Percentiles rank a stretch among this genome's conserved stretches.
Conservation (phyloP, 2,113 vertebrate species). For the Heliornis fulica region DNA sequence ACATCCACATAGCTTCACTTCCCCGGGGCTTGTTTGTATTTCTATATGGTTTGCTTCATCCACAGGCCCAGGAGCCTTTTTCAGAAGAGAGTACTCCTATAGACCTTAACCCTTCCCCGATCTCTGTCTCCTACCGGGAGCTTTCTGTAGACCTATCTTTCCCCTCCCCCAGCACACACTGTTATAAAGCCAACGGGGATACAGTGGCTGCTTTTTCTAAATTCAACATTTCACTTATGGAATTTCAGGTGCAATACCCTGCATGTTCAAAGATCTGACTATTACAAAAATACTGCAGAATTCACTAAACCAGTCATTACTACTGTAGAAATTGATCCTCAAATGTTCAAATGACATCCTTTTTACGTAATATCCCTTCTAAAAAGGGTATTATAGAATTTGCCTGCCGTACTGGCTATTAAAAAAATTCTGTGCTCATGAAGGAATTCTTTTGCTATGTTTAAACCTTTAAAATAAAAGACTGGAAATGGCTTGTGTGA, state of each 20-base stretch:
- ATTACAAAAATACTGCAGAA: not conserved
- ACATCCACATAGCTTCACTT: not conserved
- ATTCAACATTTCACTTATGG: not conserved
- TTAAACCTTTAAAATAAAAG: constrained; percentile 31
- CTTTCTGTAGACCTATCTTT: not conserved
- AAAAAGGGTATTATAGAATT: constrained; percentile 12
- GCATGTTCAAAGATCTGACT: not conserved
- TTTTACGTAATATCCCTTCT: not conserved
- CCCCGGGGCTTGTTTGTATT: not conserved
- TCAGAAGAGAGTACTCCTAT: not conserved
- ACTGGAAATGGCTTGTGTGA: not conserved
- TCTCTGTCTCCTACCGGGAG: not conserved
- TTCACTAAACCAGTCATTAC: not conserved
- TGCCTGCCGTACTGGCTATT: not conserved
- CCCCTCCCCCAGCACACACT: not conserved
- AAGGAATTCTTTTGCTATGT: not conserved
- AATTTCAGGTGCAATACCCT: not conserved
- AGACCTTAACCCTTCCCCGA: not conserved
- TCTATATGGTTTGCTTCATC: not conserved
- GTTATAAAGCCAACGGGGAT: not conserved
- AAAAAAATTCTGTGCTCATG: not conserved
- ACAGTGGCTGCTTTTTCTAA: not conserved
- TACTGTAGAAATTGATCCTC: not conserved
- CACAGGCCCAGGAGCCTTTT: not conserved
- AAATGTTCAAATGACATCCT: not conserved